Conservation (phyloP, 2,888 invertebrate species). For the Sarcophaga variegata region DNA sequence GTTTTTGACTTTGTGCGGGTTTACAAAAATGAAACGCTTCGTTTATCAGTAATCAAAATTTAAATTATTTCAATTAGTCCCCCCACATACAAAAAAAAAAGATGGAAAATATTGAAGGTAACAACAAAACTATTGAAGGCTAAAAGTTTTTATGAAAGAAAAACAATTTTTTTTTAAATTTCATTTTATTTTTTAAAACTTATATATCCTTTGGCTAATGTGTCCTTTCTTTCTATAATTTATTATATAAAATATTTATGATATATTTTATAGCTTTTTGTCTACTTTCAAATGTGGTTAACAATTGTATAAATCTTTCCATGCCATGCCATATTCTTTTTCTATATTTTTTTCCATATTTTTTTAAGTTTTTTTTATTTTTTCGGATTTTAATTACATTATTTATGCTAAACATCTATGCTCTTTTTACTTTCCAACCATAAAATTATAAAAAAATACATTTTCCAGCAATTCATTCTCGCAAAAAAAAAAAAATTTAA, state of each 20-base stretch:
- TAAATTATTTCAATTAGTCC: constrained; percentile 73
- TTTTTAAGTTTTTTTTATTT: constrained; percentile 15
- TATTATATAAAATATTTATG: constrained; percentile 34
- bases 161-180: neutral
- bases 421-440: constrained; percentile 64
- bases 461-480: constrained; percentile 38
- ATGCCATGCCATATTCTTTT: neutral
- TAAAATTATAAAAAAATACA: constrained; percentile 57
- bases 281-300: constrained; percentile 43
- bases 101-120: constrained; percentile 26
- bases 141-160: neutral
- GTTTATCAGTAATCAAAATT: constrained; percentile 77
- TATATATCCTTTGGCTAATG: neutral
- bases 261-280: constrained; percentile 21
- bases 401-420: constrained; percentile 65
- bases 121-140: constrained; percentile 1
- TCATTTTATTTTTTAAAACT: neutral
- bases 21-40: constrained; percentile 69
- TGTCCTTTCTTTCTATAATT: neutral
- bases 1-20: constrained; percentile 43
- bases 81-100: constrained; percentile 47
- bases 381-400: constrained; percentile 61
- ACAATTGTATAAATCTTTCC: constrained; percentile 50
- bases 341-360: neutral
- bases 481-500: constrained; percentile 4